These are phyloP conservation scores for Phocides pigmalion DNA, from an alignment of 1,140 invertebrate genomes.

Conservation along the genomic window DNA sequence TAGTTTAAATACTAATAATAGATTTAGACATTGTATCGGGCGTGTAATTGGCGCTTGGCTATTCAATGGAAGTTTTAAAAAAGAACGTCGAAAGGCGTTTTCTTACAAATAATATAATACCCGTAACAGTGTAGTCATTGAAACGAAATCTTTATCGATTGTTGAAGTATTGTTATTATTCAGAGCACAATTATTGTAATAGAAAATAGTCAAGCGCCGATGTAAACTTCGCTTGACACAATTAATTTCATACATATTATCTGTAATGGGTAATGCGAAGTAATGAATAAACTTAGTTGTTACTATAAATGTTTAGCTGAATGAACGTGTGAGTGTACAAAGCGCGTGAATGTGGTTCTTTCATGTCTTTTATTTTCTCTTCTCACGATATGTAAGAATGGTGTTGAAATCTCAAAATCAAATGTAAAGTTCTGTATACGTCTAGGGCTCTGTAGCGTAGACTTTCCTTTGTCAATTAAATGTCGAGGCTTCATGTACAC, in stretches of 20 bases:
- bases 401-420: conserved; percentile 39
- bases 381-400: conserved; percentile 45
- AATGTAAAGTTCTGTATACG: conserved; percentile 48
- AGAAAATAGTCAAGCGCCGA: conserved; percentile 68
- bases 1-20: conserved; percentile 62
- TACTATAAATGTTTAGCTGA: conserved; percentile 82
- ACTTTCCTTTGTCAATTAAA: conserved; percentile 66
- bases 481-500: conserved; percentile 71
- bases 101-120: conserved; percentile 9
- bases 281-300: conserved; percentile 79
- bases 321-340: conserved; percentile 76
- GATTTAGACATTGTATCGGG: conserved; percentile 69
- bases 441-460: conserved; percentile 42
- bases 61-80: conserved; percentile 35
- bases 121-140: conserved; percentile 12
- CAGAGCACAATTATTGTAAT: conserved; percentile 19
- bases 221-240: conserved; percentile 58
- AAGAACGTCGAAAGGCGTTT: conserved; percentile 6
- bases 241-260: conserved; percentile 74
- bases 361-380: conserved; percentile 48
- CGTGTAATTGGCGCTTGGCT: conserved; percentile 69
- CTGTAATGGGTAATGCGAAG: conserved; percentile 74
- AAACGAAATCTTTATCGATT: conserved; percentile 28
- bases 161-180: conserved; percentile 25
- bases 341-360: conserved; percentile 74